Conservation (phyloP, 2,797 vertebrate genomes). For the Echiichthys vipera region DNA sequence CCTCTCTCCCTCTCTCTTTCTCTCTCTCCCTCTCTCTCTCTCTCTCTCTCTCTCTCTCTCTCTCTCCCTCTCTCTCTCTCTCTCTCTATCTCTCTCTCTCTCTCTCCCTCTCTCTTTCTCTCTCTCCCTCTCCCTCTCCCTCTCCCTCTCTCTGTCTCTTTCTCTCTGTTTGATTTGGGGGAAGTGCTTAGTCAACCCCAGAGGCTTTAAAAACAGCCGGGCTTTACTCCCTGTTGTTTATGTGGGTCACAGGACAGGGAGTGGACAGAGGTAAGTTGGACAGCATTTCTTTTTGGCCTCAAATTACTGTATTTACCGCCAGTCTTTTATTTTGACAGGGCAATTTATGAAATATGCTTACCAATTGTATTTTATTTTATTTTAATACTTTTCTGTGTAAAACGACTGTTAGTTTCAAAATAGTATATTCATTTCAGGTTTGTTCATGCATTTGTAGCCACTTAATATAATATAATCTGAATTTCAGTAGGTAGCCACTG, state of each 20-base stretch:
- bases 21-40: slow-evolving; percentile 14
- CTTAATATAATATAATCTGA: not conserved
- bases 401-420: not conserved
- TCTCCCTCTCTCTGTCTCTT: not conserved
- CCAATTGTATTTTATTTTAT: not conserved
- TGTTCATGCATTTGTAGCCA: not conserved
- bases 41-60: not conserved
- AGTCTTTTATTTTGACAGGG: slow-evolving; percentile 1
- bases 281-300: not conserved
- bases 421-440: not conserved
- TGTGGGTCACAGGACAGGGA: slow-evolving; percentile 47
- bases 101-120: not conserved
- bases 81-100: no score
- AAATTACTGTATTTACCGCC: not conserved
- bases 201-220: slow-evolving; percentile 65
- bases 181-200: slow-evolving; percentile 52
- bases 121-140: slow-evolving; percentile 11
- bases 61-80: not conserved
- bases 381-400: not conserved
- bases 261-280: slow-evolving; percentile 62
- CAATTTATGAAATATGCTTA: not conserved
- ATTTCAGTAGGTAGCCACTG: not conserved
- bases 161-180: slow-evolving; percentile 68
- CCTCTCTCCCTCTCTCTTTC: not conserved
- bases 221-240: slow-evolving; percentile 30